Evolutionary conservation across 2,797 vertebrate species (phyloP).

Genomic region (Melanotaenia trifasciata): DNA sequence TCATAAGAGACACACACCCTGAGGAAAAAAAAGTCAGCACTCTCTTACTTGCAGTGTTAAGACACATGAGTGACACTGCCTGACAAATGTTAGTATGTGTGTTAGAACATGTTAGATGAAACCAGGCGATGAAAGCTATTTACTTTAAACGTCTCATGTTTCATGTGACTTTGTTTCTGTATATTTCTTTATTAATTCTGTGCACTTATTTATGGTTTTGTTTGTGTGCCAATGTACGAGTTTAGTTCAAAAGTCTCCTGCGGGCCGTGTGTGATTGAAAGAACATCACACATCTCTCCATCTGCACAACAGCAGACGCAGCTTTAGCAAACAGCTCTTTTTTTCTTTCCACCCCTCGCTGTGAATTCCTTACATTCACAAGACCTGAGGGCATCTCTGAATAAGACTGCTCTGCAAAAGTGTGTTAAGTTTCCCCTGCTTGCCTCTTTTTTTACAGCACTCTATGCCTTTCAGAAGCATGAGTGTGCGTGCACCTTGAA

Average conservation of each 20-base stretch:
- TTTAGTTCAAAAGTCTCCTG: slow-evolving; percentile 44
- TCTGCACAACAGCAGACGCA: slow-evolving; percentile 64
- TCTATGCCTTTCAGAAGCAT: slow-evolving; percentile 46
- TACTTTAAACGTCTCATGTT: slow-evolving; percentile 29
- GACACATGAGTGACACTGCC: slow-evolving; percentile 4
- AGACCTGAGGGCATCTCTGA: slow-evolving; percentile 68
- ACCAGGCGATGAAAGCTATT: slow-evolving; percentile 39
- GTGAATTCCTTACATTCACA: slow-evolving; percentile 79
- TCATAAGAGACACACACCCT: neutral
- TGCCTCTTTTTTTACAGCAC: slow-evolving; percentile 54
- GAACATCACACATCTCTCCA: slow-evolving; percentile 44
- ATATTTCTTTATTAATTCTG: slow-evolving; percentile 14
- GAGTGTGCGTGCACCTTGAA: slow-evolving; percentile 33
- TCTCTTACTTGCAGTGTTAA: neutral
- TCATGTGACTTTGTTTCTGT: slow-evolving; percentile 2
- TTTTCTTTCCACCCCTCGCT: slow-evolving; percentile 57
- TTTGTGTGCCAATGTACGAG: neutral
- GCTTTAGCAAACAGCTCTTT: slow-evolving; percentile 46
- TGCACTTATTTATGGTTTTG: slow-evolving; percentile 4
- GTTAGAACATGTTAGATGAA: slow-evolving; percentile 28
- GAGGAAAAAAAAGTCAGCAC: neutral
- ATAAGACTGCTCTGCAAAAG: slow-evolving; percentile 47
- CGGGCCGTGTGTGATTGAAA: slow-evolving; percentile 25
- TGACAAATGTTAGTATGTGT: slow-evolving; percentile 27
- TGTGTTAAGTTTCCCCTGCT: slow-evolving; percentile 55